Evolutionary conservation across 2,888 invertebrate genomes (phyloP), one percentile per base, ranked within the genome.

Genomic region (Smittia aterrima): DNA sequence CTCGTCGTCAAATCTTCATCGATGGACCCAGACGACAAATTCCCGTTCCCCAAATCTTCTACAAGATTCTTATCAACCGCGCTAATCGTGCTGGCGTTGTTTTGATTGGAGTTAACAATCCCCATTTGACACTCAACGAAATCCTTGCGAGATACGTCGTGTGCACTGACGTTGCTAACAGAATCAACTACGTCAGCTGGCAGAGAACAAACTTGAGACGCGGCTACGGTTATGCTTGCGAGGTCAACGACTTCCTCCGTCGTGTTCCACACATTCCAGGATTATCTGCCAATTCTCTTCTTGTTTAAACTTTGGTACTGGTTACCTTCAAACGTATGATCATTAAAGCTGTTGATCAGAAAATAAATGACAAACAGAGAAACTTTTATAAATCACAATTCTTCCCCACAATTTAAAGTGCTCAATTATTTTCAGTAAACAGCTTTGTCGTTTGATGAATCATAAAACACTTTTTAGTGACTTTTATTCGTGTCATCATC

Each of bases 181-280:
- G 83, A 76, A 79, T 87, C 38, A 80, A 81, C 70, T 88, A 86
- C 85, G 77, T 87, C n/a, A 79, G 75, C 68, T 81, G 81, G 81
- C 78, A 79, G 73, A 78, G 77, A 75, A 76, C 77, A 0, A 79
- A 81, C 74, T 77, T 81, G 7, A 72, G 16, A 0, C 78, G 77
- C 0, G 81, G 81, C 1, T 82, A 81, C 75, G 81, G 81, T 0
- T 82, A 82, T 58, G 80, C 81, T 38, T 82, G 81, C 62, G 79
- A 79, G 62, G 80, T 81, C 1, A 6, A 75, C 25, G 79, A 80
- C 16, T 82, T 82, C 76, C 77, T 78, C 18, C 76, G 77, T 22
- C 77, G 76, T 73, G 79, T 80, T 1, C 76, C 76, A 18, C 75
- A 80, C 54, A 71, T 81, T 75, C 80, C 80, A 13, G 66, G 64